Base-by-base conservation (phyloP, 1,140 invertebrate species). In the Halyomorpha halys region DNA sequence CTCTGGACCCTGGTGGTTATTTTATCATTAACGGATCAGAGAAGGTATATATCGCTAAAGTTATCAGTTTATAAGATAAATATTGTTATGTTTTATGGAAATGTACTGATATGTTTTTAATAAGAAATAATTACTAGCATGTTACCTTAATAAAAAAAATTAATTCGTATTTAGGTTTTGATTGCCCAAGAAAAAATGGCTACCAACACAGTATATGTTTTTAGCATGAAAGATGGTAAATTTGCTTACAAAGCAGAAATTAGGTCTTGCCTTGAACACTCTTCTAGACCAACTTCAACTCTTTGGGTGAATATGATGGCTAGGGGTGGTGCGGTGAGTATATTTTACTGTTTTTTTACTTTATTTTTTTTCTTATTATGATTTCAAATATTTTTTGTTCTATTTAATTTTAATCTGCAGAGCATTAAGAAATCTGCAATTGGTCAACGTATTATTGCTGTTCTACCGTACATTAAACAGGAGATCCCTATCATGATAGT, bases 121-220 rank as follows among this genome's bases (percentile, higher is more conserved):
- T 18, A 18, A 1, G 2, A 6, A 16, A 19, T 19, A 6, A 51
- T 51, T 39, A 30, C 27, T 30, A 30, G 3, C 11, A 39, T 39
- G 1, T 21, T n/a, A 8, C 16, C 16, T 39, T 39, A 39, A 39
- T 13, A 3, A 39, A 13, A 1, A 39, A 6, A 3, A 39, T 39
- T 54, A 11, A 54, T 34, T 19, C 65, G 56, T 64, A 69, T 51
- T 21, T 65, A 85, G 78, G 84, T 89, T 0, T 76, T 99, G 0
- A 98, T 99, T 76, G 96, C 96, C 11, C 96, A 99, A 76, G 96
- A 99, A 75, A 98, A 98, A 78, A 99, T 99, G 96, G 96, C 97
- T 15, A 98, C 96, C 13, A 99, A 99, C 74, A 98, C 95, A 62
- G 97, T 99, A 3, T 99, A 99, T 78, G 97, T 99, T 2, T 99